phyloP scores from a whole-genome alignment of 2,797 vertebrate genomes.

The Rhincodon typus region DNA sequence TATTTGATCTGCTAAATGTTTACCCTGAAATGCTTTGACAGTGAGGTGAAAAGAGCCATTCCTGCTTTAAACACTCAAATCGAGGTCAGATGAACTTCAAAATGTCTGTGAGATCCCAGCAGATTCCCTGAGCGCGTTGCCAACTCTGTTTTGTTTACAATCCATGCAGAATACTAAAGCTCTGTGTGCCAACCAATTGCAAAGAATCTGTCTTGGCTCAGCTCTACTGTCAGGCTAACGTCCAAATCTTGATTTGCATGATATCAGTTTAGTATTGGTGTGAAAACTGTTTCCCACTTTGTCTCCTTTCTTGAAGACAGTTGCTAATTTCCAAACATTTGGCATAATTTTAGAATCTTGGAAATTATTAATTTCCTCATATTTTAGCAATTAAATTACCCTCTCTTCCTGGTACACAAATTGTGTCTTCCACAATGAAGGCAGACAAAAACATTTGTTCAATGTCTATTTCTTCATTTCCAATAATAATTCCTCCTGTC shows the following conservation, averaged over 20 bases:
- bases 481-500: too few relatives aligned
- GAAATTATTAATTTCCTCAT: too few relatives aligned
- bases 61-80: background rate
- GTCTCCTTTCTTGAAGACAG: too few relatives aligned
- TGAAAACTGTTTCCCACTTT: background rate
- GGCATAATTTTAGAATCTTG: too few relatives aligned
- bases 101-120: background rate
- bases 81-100: background rate
- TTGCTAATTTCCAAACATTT: too few relatives aligned
- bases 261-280: background rate
- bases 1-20: background rate
- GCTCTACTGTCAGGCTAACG: background rate
- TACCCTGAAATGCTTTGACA: background rate
- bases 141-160: background rate
- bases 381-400: too few relatives aligned
- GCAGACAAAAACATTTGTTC: too few relatives aligned
- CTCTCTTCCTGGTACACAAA: too few relatives aligned
- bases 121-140: background rate
- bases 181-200: background rate
- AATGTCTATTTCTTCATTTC: too few relatives aligned
- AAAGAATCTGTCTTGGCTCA: background rate
- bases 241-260: background rate
- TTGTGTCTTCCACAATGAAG: too few relatives aligned
- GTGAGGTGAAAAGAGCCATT: background rate
- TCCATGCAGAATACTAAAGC: background rate